These are phyloP conservation scores for Scaptomyza parva DNA, from an alignment of 2,888 invertebrate genomes.

Conservation along the genomic window DNA sequence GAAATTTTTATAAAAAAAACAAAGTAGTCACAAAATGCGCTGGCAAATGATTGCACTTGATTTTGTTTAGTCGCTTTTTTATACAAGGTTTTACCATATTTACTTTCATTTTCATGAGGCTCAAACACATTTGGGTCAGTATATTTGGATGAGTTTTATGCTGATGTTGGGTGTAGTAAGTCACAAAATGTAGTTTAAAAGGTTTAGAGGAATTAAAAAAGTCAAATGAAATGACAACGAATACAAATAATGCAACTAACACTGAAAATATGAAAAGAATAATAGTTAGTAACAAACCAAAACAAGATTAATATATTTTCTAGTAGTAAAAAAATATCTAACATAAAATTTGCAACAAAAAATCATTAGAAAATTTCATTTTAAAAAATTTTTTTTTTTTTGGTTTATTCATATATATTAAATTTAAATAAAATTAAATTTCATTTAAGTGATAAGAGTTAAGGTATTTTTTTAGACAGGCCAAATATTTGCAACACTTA, in stretches of 20 bases:
- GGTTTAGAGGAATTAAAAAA: background rate
- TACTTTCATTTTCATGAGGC: slow-evolving; percentile 7
- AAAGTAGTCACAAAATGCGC: background rate
- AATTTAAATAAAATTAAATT: slow-evolving; percentile 72
- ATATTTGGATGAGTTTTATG: slow-evolving; percentile 17
- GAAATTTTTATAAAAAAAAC: background rate
- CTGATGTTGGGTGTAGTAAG: slow-evolving; percentile 26
- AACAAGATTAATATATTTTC: background rate
- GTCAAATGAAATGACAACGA: background rate
- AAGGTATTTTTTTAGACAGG: slow-evolving; percentile 47
- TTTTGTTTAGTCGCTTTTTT: background rate
- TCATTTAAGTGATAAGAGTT: slow-evolving; percentile 70
- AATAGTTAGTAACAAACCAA: background rate
- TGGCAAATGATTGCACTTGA: background rate
- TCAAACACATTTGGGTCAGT: slow-evolving; percentile 13
- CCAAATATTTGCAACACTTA: slow-evolving; percentile 37
- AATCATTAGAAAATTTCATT: slow-evolving; percentile 33
- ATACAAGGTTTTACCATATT: no score
- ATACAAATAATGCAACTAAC: background rate
- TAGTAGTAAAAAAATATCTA: slow-evolving; percentile 21
- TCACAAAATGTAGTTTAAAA: slow-evolving; percentile 9
- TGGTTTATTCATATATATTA: slow-evolving; percentile 64
- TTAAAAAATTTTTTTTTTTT: slow-evolving; percentile 45
- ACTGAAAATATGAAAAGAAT: background rate
- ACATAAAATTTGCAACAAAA: slow-evolving; percentile 46